Evolutionary conservation across 2,888 invertebrate species (phyloP).

Genomic region (Rhogogaster chlorosoma): DNA sequence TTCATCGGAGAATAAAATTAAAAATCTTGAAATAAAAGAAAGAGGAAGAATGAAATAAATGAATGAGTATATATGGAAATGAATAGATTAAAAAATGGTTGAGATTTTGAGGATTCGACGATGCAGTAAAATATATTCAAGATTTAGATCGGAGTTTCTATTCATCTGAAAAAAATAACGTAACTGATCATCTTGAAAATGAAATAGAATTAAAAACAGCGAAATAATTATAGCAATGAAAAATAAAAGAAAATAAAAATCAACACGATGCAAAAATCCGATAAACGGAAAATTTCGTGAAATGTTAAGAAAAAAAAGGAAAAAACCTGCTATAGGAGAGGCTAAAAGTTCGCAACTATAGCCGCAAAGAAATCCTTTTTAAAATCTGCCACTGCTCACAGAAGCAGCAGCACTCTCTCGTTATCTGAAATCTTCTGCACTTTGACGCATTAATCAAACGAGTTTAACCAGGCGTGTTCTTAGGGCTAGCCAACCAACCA

Average conservation of each 20-base stretch:
- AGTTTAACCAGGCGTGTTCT: slow-evolving; percentile 33
- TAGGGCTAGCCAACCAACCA: neutral
- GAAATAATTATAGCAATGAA: too few relatives aligned
- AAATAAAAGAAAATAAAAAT: neutral
- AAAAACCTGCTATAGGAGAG: too few relatives aligned
- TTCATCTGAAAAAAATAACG: neutral
- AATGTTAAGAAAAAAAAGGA: neutral
- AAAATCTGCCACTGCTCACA: slow-evolving; percentile 21
- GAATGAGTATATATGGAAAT: neutral
- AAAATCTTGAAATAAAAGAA: slow-evolving; percentile 22
- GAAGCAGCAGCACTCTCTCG: slow-evolving; percentile 3
- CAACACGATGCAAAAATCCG: neutral
- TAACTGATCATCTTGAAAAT: neutral
- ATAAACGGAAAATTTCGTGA: neutral
- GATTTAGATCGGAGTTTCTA: neutral
- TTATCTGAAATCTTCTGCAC: slow-evolving; percentile 13
- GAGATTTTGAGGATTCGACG: neutral
- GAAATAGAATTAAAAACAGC: too few relatives aligned
- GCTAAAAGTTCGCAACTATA: neutral
- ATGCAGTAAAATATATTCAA: slow-evolving; percentile 11
- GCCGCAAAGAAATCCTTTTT: neutral
- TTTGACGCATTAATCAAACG: slow-evolving; percentile 44
- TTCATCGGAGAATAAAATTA: slow-evolving; percentile 38
- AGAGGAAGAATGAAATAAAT: neutral
- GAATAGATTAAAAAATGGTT: neutral